Base-by-base conservation (phyloP, 2,888 invertebrate species). In the Fissipunctia ypsillon region DNA sequence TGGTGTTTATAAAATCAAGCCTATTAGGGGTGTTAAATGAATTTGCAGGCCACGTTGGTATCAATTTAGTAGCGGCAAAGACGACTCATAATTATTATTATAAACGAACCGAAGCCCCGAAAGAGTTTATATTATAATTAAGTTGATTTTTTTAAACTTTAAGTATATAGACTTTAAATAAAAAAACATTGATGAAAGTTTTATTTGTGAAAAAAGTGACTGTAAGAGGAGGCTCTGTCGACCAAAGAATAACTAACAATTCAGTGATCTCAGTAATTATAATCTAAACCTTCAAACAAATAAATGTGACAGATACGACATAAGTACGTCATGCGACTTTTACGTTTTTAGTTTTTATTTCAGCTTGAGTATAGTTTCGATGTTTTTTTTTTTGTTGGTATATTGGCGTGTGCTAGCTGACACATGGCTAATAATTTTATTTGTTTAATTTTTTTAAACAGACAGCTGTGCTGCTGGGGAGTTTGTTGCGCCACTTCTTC, bases 1-100 rank as follows among this genome's bases (percentile, higher is more conserved):
- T 19, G 54, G 65, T 70, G 81, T 79, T 70, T n/a, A 79, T 79
- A 35, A 43, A 25, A 73, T 83, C 28, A 73, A 60, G 16, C 48
- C 45, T 61, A 31, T 70, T 57, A 73, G 12, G n/a, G 25, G 54
- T 28, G 69, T 59, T 41, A 76, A 70, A 61, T 68, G 31, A 68
- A 73, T 76, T 80, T 61, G 52, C 57, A n/a, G 48, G 31, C 56
- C 31, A 60, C 9, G 22, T 14, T 25, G 14, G 61, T 25, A 65
- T 31, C 56, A 41, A 31, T n/a, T 64, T 35, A 14, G 41, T 14
- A 50, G n/a, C 41, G 28, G 6, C 16, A 9, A 54, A 54, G 16
- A 7, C 16, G 7, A 7, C 16, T 52, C 6, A 10, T n/a, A n/a
- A 10, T 4, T 48, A 48, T 3, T 48, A 25, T 25, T n/a, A 12